Percentiles rank a stretch among this genome's conserved stretches.
Evolutionary conservation across 2,113 vertebrate genomes (phyloP).

Genomic region (Coreoperca whiteheadi): DNA sequence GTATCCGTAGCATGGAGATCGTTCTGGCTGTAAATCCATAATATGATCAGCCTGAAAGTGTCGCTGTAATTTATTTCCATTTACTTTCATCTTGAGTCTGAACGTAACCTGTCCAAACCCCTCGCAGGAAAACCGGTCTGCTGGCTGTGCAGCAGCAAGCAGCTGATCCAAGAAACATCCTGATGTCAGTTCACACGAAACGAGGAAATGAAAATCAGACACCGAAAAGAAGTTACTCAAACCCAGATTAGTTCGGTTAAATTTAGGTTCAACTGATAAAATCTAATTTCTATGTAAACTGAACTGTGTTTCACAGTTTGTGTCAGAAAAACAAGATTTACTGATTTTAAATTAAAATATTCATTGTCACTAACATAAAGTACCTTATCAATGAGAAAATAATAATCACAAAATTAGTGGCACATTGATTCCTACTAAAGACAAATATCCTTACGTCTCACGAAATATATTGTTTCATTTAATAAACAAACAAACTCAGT

Average conservation of each 20-base stretch:
- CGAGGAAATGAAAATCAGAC: neutral
- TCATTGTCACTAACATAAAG: too few relatives aligned
- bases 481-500: too few relatives aligned
- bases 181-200: neutral
- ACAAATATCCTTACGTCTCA: too few relatives aligned
- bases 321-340: too few relatives aligned
- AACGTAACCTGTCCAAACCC: slow-evolving; percentile 2
- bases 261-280: neutral
- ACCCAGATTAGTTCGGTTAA: neutral
- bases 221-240: neutral
- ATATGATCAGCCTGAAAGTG: slow-evolving; percentile 28
- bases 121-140: neutral
- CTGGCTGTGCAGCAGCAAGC: neutral
- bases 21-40: slow-evolving; percentile 16
- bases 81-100: slow-evolving; percentile 9
- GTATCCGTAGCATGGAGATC: neutral
- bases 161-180: neutral
- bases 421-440: too few relatives aligned
- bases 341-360: too few relatives aligned
- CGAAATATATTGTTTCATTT: too few relatives aligned
- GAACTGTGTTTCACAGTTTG: too few relatives aligned
- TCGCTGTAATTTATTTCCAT: slow-evolving; percentile 47
- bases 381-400: too few relatives aligned
- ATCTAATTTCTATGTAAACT: too few relatives aligned
- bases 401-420: too few relatives aligned